Conservation (phyloP, 2,888 invertebrate species). For the Portevinia maculata region DNA sequence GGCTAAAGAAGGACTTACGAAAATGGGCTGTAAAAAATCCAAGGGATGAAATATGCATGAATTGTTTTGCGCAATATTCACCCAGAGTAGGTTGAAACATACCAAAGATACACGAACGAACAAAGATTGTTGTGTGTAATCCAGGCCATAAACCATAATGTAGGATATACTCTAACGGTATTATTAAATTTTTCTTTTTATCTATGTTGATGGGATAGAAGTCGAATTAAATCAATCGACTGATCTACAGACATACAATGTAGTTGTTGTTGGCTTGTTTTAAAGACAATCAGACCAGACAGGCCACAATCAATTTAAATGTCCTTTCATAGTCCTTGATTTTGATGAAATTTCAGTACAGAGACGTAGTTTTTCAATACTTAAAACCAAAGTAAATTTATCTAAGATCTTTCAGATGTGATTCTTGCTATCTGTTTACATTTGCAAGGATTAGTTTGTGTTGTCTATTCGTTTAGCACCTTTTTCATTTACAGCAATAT, state of each 20-base stretch:
- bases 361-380: neutral
- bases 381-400: slow-evolving; percentile 1
- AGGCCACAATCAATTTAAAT: neutral
- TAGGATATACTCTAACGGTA: slow-evolving; percentile 9
- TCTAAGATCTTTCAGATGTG: neutral
- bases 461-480: neutral
- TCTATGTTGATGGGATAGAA: neutral
- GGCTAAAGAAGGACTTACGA: slow-evolving; percentile 2
- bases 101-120: slow-evolving; percentile 23
- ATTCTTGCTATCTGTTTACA: neutral
- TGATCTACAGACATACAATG: neutral
- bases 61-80: slow-evolving; percentile 1
- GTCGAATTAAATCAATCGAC: slow-evolving; percentile 21
- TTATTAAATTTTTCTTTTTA: neutral
- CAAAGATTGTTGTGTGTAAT: slow-evolving; percentile 22
- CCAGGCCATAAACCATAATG: slow-evolving; percentile 14
- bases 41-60: neutral
- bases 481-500: neutral
- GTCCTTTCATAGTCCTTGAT: neutral
- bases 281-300: neutral
- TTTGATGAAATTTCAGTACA: slow-evolving; percentile 18
- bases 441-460: neutral
- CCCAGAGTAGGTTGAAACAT: neutral
- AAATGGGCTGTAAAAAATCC: neutral
- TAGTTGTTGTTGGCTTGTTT: neutral